These are phyloP conservation scores for Drosophila obscura DNA, from an alignment of 1,140 invertebrate species.

Conservation along the genomic window DNA sequence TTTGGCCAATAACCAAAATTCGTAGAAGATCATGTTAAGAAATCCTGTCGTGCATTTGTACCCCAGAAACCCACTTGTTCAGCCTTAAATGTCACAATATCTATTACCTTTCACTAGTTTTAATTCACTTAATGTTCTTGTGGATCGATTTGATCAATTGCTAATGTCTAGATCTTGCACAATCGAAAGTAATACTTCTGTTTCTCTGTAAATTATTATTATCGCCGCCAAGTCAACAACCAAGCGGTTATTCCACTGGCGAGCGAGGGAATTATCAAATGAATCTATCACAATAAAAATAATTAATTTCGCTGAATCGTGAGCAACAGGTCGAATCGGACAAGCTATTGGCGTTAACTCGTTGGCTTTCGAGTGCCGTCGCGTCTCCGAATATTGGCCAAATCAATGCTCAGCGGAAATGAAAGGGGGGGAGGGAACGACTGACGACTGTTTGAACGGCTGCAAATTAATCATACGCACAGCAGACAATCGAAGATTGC, in stretches of 20 bases:
- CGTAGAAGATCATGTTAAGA: too few relatives aligned
- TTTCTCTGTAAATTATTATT: neutral
- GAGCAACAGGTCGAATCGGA: slow-evolving; percentile 21
- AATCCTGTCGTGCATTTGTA: too few relatives aligned
- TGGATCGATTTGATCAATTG: too few relatives aligned
- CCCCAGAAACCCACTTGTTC: too few relatives aligned
- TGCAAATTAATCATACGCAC: slow-evolving; percentile 72
- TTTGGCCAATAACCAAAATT: too few relatives aligned
- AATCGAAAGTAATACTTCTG: neutral
- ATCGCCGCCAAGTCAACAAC: neutral
- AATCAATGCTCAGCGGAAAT: slow-evolving; percentile 56
- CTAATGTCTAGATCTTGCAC: too few relatives aligned
- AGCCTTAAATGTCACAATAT: too few relatives aligned
- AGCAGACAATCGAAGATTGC: slow-evolving; percentile 34
- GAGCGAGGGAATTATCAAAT: slow-evolving; percentile 28
- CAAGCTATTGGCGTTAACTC: slow-evolving; percentile 6
- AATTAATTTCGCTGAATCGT: slow-evolving; percentile 49
- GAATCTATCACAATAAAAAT: slow-evolving; percentile 52
- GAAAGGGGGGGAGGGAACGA: neutral
- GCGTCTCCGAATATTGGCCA: slow-evolving; percentile 33
- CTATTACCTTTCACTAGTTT: too few relatives aligned
- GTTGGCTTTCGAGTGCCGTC: slow-evolving; percentile 29
- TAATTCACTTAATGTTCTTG: too few relatives aligned
- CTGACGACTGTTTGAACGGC: neutral
- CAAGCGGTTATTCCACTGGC: slow-evolving; percentile 15